Conservation (phyloP, 1,140 invertebrate species). For the Drosophila lowei region DNA sequence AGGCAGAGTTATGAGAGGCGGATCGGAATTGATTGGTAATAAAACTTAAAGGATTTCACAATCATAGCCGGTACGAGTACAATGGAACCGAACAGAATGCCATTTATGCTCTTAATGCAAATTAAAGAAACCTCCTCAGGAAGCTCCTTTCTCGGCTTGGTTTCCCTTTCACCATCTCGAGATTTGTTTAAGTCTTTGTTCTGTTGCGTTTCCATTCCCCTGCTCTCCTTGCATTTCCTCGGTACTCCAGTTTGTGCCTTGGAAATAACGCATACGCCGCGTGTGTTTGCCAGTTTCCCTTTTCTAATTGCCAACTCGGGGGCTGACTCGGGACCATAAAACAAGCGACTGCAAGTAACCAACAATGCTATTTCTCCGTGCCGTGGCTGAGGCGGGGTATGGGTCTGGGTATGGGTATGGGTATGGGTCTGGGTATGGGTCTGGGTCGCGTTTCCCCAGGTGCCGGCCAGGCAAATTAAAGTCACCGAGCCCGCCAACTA, state of each 20-base stretch:
- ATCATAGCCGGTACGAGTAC: neutral
- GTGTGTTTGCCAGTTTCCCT: constrained; percentile 25
- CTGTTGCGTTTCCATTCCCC: neutral
- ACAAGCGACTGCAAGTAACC: constrained; percentile 31
- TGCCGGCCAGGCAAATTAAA: constrained; percentile 67
- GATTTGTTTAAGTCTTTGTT: neutral
- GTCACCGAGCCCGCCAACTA: constrained; percentile 65
- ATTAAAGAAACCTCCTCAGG: neutral
- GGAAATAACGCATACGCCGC: constrained; percentile 56
- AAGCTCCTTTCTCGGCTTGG: too few relatives aligned
- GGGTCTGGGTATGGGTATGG: constrained; percentile 9
- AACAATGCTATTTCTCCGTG: constrained; percentile 46
- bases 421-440: constrained; percentile 14
- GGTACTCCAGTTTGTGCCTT: neutral
- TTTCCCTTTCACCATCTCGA: neutral
- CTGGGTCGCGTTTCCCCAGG: constrained; percentile 36
- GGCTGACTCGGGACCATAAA: constrained; percentile 27
- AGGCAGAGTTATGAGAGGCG: constrained; percentile 13
- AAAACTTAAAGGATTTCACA: constrained; percentile 26
- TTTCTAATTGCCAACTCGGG: constrained; percentile 58
- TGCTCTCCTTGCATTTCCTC: neutral
- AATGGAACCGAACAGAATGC: too few relatives aligned
- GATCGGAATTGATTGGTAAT: constrained; percentile 26
- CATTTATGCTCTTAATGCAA: neutral
- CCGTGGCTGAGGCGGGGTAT: constrained; percentile 17